These are phyloP conservation scores for Caranx melampygus DNA, from an alignment of 2,113 vertebrate genomes.

Conservation along the genomic window DNA sequence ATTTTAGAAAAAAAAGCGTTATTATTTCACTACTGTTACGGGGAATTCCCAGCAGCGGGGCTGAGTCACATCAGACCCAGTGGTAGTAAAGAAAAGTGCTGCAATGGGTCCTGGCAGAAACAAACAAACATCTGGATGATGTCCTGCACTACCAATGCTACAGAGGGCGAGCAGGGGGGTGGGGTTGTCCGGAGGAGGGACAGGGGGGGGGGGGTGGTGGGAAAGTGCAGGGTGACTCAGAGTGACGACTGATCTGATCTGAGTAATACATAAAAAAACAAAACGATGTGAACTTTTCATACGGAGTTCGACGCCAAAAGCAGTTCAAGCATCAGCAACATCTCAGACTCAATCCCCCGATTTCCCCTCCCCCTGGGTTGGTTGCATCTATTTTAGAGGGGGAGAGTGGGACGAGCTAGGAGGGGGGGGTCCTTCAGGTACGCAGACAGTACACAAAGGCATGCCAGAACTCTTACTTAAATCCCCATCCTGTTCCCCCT, in stretches of 20 bases:
- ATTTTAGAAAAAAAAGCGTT: no score
- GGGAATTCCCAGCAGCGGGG: slow-evolving; percentile 39
- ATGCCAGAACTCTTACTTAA: slow-evolving; percentile 94
- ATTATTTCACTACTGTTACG: no score
- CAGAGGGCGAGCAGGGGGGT: background rate
- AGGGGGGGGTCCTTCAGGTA: slow-evolving; percentile 62
- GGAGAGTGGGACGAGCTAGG: slow-evolving; percentile 42
- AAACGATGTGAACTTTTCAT: background rate
- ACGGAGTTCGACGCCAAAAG: slow-evolving; percentile 21
- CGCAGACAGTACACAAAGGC: slow-evolving; percentile 81
- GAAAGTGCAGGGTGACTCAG: slow-evolving; percentile 44
- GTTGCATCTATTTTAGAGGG: slow-evolving; percentile 15
- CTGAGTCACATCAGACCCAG: slow-evolving; percentile 15
- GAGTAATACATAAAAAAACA: slow-evolving; percentile 4
- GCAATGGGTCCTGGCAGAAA: slow-evolving; percentile 55
- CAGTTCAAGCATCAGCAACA: slow-evolving; percentile 35
- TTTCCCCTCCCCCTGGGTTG: slow-evolving; percentile 22
- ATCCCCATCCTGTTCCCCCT: slow-evolving; percentile 98
- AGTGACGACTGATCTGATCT: background rate
- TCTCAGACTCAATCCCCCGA: slow-evolving; percentile 25
- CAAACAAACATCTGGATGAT: background rate
- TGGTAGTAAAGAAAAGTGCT: background rate
- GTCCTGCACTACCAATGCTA: slow-evolving; percentile 15
- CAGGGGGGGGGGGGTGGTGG: slow-evolving; percentile 9
- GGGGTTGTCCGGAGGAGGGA: background rate